Evolutionary conservation across 2,888 invertebrate species (phyloP), one percentile per base, ranked within the genome.

Genomic region (Apamea anceps): DNA sequence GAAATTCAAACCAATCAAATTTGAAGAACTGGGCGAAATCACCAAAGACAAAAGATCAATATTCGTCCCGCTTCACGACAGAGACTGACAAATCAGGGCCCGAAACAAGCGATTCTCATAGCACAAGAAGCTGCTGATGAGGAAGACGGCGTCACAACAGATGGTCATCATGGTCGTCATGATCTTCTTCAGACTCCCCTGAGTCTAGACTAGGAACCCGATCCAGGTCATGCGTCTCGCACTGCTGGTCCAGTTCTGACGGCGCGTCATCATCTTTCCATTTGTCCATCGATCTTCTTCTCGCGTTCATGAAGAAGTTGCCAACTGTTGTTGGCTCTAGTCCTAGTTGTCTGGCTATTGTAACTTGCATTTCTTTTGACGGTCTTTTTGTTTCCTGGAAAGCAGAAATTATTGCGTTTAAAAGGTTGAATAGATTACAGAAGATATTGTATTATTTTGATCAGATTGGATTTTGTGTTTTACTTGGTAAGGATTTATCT

Each of bases 281-380:
- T 93, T 99, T 99, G 96, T 99, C 99, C 99, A 99, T 99, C 6
- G 99, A 99, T 88, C 99, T 98, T 90, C 99, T 98, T 82, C 99
- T 97, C n/a, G 99, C 99, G 96, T 99, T 99, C 99, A 99, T 99
- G 97, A 99, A 99, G 97, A 99, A 99, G 96, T 99, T 99, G 73
- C 99, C 99, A 81, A 99, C 99, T 21, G 99, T 99, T 77, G 99
- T 99, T 76, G 99, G 99, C 94, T 99, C 99, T 89, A 99, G 97
- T 85, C 99, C 99, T 91, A 99, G 97, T 95, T 99, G 99, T 90
- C 99, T 98, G 51, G 99, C 99, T 97, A 99, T 99, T 92, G 99
- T 99, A 92, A 99, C 99, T 97, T 99, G 99, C 99, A 99, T 99
- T 97, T 99, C 99, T 97, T 99, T 99, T 90, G 99, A 99, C 91